Conservation (phyloP, 2,113 vertebrate species). For the Phoenicopterus ruber region DNA sequence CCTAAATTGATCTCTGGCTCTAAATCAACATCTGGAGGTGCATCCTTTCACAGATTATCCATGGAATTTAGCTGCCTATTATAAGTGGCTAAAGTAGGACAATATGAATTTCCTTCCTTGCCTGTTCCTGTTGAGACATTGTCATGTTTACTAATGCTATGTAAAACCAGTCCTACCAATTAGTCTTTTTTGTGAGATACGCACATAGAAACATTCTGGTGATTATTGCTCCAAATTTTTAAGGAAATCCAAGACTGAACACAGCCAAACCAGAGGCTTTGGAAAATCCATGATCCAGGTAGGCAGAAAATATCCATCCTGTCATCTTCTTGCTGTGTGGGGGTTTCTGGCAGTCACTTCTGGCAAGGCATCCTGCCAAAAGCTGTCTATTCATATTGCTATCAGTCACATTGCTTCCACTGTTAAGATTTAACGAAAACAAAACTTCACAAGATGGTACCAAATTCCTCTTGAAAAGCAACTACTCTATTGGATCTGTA, state of each 20-base stretch:
- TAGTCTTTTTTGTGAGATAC: background rate
- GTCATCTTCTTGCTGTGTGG: background rate
- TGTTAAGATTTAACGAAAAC: background rate
- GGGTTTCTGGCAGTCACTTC: background rate
- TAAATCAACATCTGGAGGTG: background rate
- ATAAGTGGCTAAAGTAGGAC: background rate
- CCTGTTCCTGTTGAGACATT: background rate
- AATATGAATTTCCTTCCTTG: background rate
- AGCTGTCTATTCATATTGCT: background rate
- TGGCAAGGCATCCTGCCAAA: background rate
- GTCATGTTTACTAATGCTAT: background rate
- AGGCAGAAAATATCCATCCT: background rate
- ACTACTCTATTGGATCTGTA: background rate
- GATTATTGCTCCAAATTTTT: background rate
- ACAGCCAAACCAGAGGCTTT: background rate
- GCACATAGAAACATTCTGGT: background rate
- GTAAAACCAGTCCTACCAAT: background rate
- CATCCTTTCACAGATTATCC: background rate
- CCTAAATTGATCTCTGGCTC: background rate
- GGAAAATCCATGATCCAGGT: background rate
- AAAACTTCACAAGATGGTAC: background rate
- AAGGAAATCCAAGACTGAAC: background rate
- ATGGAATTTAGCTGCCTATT: background rate
- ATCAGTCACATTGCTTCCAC: background rate
- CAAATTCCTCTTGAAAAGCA: background rate